Base-by-base conservation (phyloP, 2,797 vertebrate species). In the Nannoperca australis region DNA sequence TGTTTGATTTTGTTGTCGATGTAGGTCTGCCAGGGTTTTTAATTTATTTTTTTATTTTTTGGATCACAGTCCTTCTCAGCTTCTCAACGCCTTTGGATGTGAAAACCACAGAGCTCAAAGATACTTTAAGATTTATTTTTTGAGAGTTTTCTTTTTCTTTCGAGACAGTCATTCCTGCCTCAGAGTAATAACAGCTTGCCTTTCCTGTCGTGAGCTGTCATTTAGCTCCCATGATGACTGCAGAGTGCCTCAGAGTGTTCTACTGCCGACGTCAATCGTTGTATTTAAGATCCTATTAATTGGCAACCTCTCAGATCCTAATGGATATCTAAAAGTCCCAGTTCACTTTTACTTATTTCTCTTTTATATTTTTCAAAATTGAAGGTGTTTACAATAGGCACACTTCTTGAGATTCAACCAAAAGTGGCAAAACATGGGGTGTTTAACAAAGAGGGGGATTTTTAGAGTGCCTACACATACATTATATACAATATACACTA, bases 101-200 rank as follows among this genome's bases (percentile, higher is more conserved):
- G 24, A 66, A 54, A 84, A 71, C 44, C 44, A 61, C 73, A 40
- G 38, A 24, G 18, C 62, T 77, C 59, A 60, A 27, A 84, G 70
- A 70, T 53, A 32, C 65, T 75, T 62, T 17, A 18, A 67, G 55
- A 30, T 49, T 0, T 15, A 14, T 14, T 42, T 42, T 42, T 42
- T 17, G 24, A 27, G 24, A 27, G n/a, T 69, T 70, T 56, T 42
- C 42, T 49, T 83, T 73, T 83, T 68, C 85, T 56, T 61, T 78
- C 59, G 18, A 76, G 65, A 76, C 54, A 20, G 73, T 79, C 72
- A 72, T 71, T 88, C 70, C 72, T 60, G 79, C 84, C 74, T 79
- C 80, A 6, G 82, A 75, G 83, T 88, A 89, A 90, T 89, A 85
- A 72, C 88, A 82, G 89, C 81, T 83, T 75, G 70, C 73, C 83